These are phyloP conservation scores for Muricea muricata DNA, from an alignment of 92 coral and sea anemone species.

Conservation along the genomic window DNA sequence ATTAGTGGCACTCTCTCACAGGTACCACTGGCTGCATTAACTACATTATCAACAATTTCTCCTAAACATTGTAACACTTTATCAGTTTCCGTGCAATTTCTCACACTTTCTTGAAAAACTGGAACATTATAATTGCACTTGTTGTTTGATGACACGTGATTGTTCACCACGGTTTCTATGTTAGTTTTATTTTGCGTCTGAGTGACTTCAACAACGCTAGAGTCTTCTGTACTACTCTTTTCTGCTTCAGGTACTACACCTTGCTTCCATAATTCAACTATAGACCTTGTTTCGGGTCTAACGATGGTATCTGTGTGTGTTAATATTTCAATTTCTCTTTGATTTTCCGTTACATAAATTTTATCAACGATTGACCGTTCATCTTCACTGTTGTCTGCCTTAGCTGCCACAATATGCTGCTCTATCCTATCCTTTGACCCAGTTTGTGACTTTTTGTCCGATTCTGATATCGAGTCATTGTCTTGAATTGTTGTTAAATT, in stretches of 20 bases:
- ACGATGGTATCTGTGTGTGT: neutral
- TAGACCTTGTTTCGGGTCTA: neutral
- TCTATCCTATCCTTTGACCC: no score
- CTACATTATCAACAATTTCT: neutral
- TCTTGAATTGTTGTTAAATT: no score
- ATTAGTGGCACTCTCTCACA: neutral
- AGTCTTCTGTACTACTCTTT: neutral
- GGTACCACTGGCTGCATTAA: neutral
- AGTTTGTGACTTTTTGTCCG: no score
- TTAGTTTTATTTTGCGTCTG: neutral
- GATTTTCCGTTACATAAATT: no score
- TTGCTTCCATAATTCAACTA: neutral
- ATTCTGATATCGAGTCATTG: no score
- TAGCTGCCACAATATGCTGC: no score
- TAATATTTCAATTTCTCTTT: neutral
- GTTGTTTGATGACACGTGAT: neutral
- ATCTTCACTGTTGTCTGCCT: no score
- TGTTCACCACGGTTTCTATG: neutral
- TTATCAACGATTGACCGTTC: no score
- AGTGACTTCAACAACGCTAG: neutral
- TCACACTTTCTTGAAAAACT: no score
- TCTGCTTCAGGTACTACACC: neutral
- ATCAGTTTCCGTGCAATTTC: neutral
- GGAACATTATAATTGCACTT: neutral
- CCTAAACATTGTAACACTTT: constrained; percentile 3